Conservation (phyloP, 1,140 invertebrate genomes). For the Drosophila pallidifrons region DNA sequence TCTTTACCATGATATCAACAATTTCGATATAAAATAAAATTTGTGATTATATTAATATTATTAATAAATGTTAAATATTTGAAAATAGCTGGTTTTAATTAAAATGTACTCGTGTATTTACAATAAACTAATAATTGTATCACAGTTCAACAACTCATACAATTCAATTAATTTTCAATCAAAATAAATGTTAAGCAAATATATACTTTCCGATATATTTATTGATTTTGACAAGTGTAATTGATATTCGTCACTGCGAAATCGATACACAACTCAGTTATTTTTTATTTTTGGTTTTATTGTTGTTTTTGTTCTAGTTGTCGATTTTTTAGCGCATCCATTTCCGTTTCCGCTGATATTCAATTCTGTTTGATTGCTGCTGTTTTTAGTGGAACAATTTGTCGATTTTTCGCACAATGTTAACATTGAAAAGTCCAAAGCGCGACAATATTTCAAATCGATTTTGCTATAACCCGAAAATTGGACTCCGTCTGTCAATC, state of each 20-base stretch:
- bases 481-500: conserved; percentile 8
- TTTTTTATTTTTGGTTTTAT: conserved; percentile 25
- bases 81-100: no score
- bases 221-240: background rate
- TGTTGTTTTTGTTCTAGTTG: conserved; percentile 32
- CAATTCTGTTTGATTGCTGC: conserved; percentile 82
- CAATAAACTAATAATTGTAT: no score
- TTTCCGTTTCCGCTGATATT: conserved; percentile 70
- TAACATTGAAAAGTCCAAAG: conserved; percentile 67
- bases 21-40: no score
- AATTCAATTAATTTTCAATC: no score
- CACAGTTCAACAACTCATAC: no score
- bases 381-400: conserved; percentile 79
- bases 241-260: background rate
- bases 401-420: conserved; percentile 72
- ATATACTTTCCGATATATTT: no score
- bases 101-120: no score
- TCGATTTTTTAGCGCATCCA: conserved; percentile 63
- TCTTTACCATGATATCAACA: background rate
- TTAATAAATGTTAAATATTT: no score
- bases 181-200: no score
- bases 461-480: conserved; percentile 17
- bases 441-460: conserved; percentile 65
- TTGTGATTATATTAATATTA: no score
- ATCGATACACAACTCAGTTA: background rate